phyloP scores from a whole-genome alignment of 2,797 vertebrate genomes.

The Ctenopoma kingsleyae region DNA sequence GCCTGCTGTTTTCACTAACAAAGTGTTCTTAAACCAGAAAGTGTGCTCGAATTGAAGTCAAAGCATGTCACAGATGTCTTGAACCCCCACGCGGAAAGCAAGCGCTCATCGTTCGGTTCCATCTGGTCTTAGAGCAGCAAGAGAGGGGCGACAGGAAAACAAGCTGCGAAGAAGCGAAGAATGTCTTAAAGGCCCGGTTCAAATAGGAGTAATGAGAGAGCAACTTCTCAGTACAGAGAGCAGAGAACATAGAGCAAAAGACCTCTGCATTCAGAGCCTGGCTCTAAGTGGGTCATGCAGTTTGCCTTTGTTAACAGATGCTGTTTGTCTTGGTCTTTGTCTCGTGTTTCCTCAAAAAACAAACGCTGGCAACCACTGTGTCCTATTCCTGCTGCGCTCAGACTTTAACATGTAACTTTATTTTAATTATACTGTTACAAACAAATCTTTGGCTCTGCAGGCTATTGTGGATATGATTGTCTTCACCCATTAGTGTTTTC shows the following conservation, averaged over 20 bases:
- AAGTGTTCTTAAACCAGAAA: conserved; percentile 33
- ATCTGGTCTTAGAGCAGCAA: conserved; percentile 38
- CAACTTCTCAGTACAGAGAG: conserved; percentile 65
- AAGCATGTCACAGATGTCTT: conserved; percentile 49
- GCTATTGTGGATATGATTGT: conserved; percentile 18
- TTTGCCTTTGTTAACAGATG: conserved; percentile 76
- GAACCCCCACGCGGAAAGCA: conserved; percentile 32
- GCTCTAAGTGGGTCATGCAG: conserved; percentile 75
- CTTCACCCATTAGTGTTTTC: conserved; percentile 44
- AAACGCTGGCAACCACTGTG: conserved; percentile 38
- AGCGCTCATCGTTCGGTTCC: conserved; percentile 33
- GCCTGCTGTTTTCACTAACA: conserved; percentile 44
- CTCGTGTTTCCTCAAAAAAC: conserved; percentile 45
- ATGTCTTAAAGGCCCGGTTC: conserved; percentile 39
- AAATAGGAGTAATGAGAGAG: conserved; percentile 62
- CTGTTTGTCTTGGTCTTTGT: conserved; percentile 64
- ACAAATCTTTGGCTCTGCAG: conserved; percentile 16
- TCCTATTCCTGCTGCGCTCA: conserved; percentile 25
- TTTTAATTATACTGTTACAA: conserved; percentile 48
- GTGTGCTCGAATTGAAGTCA: conserved; percentile 34
- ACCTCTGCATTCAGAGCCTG: conserved; percentile 25
- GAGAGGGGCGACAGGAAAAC: conserved; percentile 36
- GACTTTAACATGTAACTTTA: conserved; percentile 49
- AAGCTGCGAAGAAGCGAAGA: conserved; percentile 34
- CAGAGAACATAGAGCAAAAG: conserved; percentile 40